Conservation (phyloP, 2,888 invertebrate genomes). For the Orthonevra nobilis region DNA sequence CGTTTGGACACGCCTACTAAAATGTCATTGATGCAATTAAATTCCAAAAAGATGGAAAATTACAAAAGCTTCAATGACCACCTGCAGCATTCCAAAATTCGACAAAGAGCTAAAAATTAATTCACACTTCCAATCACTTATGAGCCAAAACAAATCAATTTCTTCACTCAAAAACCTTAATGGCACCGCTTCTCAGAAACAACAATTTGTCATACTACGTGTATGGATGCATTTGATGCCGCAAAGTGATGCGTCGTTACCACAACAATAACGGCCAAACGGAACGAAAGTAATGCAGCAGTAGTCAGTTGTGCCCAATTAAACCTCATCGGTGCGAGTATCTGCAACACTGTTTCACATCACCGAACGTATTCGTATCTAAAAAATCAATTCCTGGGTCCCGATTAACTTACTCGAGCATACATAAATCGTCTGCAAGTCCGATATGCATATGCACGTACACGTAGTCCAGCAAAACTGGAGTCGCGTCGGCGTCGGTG, state of each 20-base stretch:
- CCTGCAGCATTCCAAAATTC: no score
- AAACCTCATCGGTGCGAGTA: conserved; percentile 26
- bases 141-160: conserved; percentile 50
- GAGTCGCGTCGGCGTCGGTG: no score
- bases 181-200: background rate
- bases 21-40: no score
- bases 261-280: conserved; percentile 25
- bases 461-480: conserved; percentile 7
- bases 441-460: conserved; percentile 47
- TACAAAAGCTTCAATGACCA: no score
- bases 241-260: conserved; percentile 48
- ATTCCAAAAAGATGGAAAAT: no score
- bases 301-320: conserved; percentile 52
- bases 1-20: no score
- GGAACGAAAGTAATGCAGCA: conserved; percentile 44
- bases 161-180: no score
- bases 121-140: background rate
- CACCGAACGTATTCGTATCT: background rate
- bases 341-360: background rate
- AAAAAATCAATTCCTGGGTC: background rate
- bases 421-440: conserved; percentile 27
- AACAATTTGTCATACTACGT: conserved; percentile 46
- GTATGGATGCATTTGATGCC: background rate
- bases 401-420: conserved; percentile 40
- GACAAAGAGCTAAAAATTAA: no score